These are phyloP conservation scores for Eilema depressum DNA, from an alignment of 2,888 invertebrate genomes.

Conservation along the genomic window DNA sequence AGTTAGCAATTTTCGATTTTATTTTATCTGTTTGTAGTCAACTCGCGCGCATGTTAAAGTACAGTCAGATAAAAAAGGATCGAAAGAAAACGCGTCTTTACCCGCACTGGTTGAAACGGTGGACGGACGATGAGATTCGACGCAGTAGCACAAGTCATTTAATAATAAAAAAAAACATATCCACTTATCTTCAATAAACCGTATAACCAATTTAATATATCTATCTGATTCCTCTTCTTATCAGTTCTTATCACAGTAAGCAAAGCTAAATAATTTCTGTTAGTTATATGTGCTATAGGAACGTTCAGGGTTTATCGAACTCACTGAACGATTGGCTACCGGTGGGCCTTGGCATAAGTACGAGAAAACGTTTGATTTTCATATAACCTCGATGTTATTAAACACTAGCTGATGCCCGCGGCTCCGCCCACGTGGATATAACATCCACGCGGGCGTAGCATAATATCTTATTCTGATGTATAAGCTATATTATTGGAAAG, in stretches of 20 bases:
- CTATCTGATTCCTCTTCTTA: constrained; percentile 30
- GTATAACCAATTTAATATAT: constrained; percentile 22
- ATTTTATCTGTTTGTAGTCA: no score
- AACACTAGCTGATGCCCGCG: no score
- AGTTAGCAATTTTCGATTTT: no score
- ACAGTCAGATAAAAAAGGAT: no score
- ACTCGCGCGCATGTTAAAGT: no score
- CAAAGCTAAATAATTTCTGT: constrained; percentile 24
- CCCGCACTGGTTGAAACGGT: no score
- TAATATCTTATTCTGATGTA: no score
- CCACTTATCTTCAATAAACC: constrained; percentile 7
- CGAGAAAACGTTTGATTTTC: constrained; percentile 25
- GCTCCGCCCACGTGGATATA: no score
- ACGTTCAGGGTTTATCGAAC: constrained; percentile 47
- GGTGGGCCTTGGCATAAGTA: constrained; percentile 37
- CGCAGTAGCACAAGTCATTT: not conserved
- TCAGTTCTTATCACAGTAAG: constrained; percentile 30
- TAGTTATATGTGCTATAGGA: constrained; percentile 11
- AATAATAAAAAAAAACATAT: not conserved
- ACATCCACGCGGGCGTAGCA: no score
- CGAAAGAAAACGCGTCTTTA: no score
- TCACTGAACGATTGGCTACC: constrained; percentile 13
- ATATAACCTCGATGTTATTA: constrained; percentile 23
- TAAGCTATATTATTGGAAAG: no score
- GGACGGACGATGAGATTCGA: no score